phyloP scores from a whole-genome alignment of 2,888 invertebrate species.

The Portevinia maculata region DNA sequence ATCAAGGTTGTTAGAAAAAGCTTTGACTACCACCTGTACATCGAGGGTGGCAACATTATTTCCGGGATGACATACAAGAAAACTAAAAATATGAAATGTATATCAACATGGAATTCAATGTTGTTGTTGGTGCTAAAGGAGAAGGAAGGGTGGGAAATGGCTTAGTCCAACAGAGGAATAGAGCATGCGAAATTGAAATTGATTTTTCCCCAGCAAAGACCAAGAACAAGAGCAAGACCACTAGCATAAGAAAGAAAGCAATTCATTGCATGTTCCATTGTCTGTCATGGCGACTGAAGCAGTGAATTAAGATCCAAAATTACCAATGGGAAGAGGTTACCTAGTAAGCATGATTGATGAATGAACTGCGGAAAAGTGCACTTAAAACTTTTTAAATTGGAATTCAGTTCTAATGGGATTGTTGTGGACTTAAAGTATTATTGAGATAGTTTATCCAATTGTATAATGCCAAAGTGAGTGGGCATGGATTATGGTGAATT shows the following conservation, averaged over 20 bases:
- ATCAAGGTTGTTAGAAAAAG: slow-evolving; percentile 55
- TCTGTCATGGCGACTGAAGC: neutral
- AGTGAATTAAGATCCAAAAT: slow-evolving; percentile 9
- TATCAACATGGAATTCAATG: neutral
- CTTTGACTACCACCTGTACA: neutral
- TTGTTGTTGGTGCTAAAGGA: slow-evolving; percentile 3
- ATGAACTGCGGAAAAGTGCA: slow-evolving; percentile 15
- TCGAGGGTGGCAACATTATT: neutral
- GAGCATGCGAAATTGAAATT: slow-evolving; percentile 54
- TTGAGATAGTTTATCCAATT: neutral
- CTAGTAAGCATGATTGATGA: slow-evolving; percentile 33
- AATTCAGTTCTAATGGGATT: slow-evolving; percentile 11
- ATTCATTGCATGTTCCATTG: slow-evolving; percentile 23
- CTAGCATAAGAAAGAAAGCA: slow-evolving; percentile 4
- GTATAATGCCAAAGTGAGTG: neutral
- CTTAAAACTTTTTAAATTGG: slow-evolving; percentile 12
- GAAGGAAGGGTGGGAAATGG: neutral
- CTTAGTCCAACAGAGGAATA: slow-evolving; percentile 2
- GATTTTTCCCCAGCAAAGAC: slow-evolving; percentile 37
- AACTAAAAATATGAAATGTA: neutral
- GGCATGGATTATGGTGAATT: neutral
- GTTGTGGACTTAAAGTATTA: neutral
- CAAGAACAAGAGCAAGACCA: slow-evolving; percentile 2
- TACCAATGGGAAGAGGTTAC: neutral
- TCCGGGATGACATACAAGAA: slow-evolving; percentile 20